Conservation (phyloP, 2,888 invertebrate species). For the Morinoia aosen region DNA sequence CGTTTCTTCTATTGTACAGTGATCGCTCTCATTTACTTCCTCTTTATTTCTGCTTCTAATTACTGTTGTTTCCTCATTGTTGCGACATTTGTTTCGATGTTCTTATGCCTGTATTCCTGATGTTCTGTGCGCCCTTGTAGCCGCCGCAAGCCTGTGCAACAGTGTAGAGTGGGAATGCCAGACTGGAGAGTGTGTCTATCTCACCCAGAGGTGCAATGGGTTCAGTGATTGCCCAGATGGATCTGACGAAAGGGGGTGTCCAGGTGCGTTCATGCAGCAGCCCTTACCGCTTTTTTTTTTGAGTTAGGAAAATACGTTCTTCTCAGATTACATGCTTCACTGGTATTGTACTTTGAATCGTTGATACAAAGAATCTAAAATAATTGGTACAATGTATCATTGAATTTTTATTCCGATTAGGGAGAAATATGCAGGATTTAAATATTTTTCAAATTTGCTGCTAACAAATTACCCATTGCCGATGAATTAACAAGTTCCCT, state of each 20-base stretch:
- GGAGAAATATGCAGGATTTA: not conserved
- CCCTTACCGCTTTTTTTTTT: not conserved
- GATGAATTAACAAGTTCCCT: too few relatives aligned
- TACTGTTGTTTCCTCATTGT: not conserved
- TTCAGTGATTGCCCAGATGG: constrained; percentile 81
- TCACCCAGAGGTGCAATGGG: constrained; percentile 79
- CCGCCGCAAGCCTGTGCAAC: constrained; percentile 74
- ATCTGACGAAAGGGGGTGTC: constrained; percentile 78
- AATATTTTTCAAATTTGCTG: not conserved
- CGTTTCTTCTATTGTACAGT: not conserved
- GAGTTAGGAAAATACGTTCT: not conserved
- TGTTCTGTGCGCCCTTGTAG: constrained; percentile 19
- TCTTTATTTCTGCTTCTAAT: not conserved
- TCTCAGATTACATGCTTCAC: not conserved
- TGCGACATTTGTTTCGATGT: not conserved
- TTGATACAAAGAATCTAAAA: not conserved
- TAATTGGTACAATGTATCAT: not conserved
- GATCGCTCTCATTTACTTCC: not conserved
- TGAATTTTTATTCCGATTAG: not conserved
- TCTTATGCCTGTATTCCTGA: not conserved
- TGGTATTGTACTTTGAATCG: not conserved
- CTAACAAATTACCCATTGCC: too few relatives aligned
- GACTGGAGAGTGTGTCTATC: constrained; percentile 82
- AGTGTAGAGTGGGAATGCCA: constrained; percentile 79
- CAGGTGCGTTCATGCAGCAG: constrained; percentile 54